Base-by-base conservation (phyloP, 2,888 invertebrate species). In the Oxycera nigricornis region DNA sequence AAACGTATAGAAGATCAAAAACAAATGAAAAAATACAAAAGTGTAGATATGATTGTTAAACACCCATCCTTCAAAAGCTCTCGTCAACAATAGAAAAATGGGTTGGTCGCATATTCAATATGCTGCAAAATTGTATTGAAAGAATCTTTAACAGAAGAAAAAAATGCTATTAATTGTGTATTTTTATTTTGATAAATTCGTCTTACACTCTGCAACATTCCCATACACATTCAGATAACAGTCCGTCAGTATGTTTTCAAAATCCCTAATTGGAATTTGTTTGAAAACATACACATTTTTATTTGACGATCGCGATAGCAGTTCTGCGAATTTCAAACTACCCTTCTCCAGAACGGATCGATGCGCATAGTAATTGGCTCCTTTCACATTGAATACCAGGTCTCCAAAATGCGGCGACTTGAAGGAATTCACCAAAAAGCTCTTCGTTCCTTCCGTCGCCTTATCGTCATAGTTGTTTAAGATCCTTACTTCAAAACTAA, bases 191-290 rank as follows among this genome's bases (percentile, higher is more conserved):
- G 11, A 6, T 35, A 35, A 35, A 35, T 35, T n/a, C 6, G 35
- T 35, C 11, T 35, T 7, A 35, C 35, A n/a, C 11, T 35, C 6
- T 35, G 6, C 28, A 1, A 24, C 57, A 7, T 4, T 59, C 1
- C 61, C 61, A 62, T 35, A 62, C 6, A 14, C 59, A 35, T 46
- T 67, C 41, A 67, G 24, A 67, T 67, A 67, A 41, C 67, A 67
- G n/a, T 67, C 46, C 4, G 46, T 67, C 17, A 67, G 31, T 14
- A 41, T 11, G 7, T 24, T 46, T 26, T 67, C 46, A 11, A 67
- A 67, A 26, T 67, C 67, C 7, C 2, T 26, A 2, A 14, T 6
- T 6, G 11, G 14, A 14, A 67, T n/a, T 20, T 67, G 35, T 17
- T 35, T n/a, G 11, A 62, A 17, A 14, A 22, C 39, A 39, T 14